Percentiles rank a stretch among this genome's conserved stretches.
These are phyloP conservation scores for Antheraea mylitta DNA, from an alignment of 1,140 invertebrate species.

Conservation along the genomic window DNA sequence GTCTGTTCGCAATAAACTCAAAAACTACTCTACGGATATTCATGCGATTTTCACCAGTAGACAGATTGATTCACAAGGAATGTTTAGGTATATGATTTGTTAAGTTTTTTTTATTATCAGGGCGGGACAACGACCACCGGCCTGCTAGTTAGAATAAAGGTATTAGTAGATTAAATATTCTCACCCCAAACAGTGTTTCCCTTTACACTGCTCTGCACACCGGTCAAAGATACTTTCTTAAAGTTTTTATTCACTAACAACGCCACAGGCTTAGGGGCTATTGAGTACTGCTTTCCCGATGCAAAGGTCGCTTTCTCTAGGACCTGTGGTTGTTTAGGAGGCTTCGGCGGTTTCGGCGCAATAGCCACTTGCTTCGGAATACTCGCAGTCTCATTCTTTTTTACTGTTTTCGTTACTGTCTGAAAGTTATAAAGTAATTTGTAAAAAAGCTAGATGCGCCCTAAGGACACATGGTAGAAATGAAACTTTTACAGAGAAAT, in stretches of 20 bases:
- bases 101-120: too few species aligned
- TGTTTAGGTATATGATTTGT: too few species aligned
- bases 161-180: too few species aligned
- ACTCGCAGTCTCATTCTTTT: slow-evolving; percentile 23
- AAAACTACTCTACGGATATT: too few species aligned
- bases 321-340: slow-evolving; percentile 12
- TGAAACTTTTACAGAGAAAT: too few species aligned
- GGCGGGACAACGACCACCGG: too few species aligned
- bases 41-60: too few species aligned
- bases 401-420: slow-evolving; percentile 33
- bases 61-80: too few species aligned
- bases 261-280: slow-evolving; percentile 53
- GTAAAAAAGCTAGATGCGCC: too few species aligned
- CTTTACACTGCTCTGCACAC: slow-evolving; percentile 40
- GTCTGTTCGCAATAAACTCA: too few species aligned
- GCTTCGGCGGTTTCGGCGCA: slow-evolving; percentile 59
- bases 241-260: slow-evolving; percentile 36
- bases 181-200: slow-evolving; percentile 54
- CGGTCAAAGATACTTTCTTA: slow-evolving; percentile 54
- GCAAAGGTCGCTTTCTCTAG: slow-evolving; percentile 22
- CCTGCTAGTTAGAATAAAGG: too few species aligned
- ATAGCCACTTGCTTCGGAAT: slow-evolving; percentile 61
- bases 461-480: too few species aligned
- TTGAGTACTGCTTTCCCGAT: slow-evolving; percentile 37
- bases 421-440: slow-evolving; percentile 21